Evolutionary conservation across 2,888 invertebrate species (phyloP).

Genomic region (Trilocha varians): DNA sequence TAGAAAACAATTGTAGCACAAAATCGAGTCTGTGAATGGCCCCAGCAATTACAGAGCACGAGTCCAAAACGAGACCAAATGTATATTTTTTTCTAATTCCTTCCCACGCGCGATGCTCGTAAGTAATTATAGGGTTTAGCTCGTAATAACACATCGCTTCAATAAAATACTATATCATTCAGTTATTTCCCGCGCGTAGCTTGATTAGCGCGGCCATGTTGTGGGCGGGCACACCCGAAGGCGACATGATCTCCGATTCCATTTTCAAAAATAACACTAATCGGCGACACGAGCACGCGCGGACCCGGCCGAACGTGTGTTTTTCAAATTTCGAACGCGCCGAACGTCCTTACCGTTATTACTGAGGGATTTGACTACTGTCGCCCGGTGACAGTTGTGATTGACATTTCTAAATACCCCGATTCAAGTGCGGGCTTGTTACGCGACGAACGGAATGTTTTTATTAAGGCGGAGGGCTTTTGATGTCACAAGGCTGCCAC

Average conservation of each 20-base stretch:
- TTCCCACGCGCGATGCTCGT: conserved; percentile 67
- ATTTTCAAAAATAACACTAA: conserved; percentile 72
- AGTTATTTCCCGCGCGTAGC: conserved; percentile 56
- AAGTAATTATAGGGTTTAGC: conserved; percentile 65
- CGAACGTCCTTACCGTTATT: conserved; percentile 56
- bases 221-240: conserved; percentile 66
- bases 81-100: conserved; percentile 64
- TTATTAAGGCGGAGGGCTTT: conserved; percentile 46
- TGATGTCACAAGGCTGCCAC: conserved; percentile 27
- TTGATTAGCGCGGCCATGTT: conserved; percentile 71
- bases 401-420: conserved; percentile 66
- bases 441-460: conserved; percentile 45
- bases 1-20: conserved; percentile 44
- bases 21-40: conserved; percentile 43
- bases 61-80: conserved; percentile 49
- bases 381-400: conserved; percentile 66
- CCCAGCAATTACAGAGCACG: conserved; percentile 63
- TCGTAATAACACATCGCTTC: conserved; percentile 70
- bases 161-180: conserved; percentile 73
- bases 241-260: conserved; percentile 69
- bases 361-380: conserved; percentile 67
- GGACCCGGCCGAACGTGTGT: conserved; percentile 59
- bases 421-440: conserved; percentile 62
- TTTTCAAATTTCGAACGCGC: conserved; percentile 61
- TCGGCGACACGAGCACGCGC: conserved; percentile 69